Conservation (phyloP, 2,888 invertebrate species). For the Epirrhoe tristata region DNA sequence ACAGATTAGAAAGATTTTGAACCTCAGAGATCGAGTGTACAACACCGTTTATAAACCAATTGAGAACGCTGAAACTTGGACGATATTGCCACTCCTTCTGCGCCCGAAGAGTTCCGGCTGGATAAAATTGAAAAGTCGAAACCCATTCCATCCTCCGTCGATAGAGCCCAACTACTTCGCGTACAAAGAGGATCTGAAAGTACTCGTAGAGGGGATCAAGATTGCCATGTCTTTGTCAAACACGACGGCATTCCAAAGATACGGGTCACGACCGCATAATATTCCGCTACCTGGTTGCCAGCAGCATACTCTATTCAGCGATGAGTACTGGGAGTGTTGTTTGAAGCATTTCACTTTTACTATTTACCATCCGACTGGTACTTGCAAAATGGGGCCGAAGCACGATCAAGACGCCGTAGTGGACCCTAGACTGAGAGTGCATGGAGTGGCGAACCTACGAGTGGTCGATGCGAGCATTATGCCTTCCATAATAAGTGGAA, state of each 20-base stretch:
- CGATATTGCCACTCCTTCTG: constrained; percentile 91
- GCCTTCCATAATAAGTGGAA: constrained; percentile 95
- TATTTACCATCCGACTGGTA: constrained; percentile 94
- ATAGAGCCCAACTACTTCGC: constrained; percentile 97
- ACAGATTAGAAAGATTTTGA: constrained; percentile 91
- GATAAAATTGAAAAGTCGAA: constrained; percentile 91
- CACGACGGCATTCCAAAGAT: constrained; percentile 91
- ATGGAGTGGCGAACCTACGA: constrained; percentile 91
- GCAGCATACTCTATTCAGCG: constrained; percentile 88
- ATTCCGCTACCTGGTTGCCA: constrained; percentile 94
- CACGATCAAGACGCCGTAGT: constrained; percentile 92
- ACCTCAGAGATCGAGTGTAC: constrained; percentile 91
- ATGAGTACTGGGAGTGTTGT: constrained; percentile 95
- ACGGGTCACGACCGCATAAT: constrained; percentile 91
- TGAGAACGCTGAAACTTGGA: constrained; percentile 92
- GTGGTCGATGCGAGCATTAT: constrained; percentile 95
- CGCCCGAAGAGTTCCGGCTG: constrained; percentile 95
- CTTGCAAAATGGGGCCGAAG: constrained; percentile 94
- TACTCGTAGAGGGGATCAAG: constrained; percentile 93
- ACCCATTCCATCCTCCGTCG: constrained; percentile 93
- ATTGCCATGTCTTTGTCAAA: constrained; percentile 92
- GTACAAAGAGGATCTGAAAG: constrained; percentile 91
- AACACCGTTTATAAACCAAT: constrained; percentile 94
- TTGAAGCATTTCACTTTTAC: constrained; percentile 92
- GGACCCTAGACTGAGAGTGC: constrained; percentile 90